These are phyloP conservation scores for Protosalanx chinensis DNA, from an alignment of 2,797 vertebrate species.

Conservation along the genomic window DNA sequence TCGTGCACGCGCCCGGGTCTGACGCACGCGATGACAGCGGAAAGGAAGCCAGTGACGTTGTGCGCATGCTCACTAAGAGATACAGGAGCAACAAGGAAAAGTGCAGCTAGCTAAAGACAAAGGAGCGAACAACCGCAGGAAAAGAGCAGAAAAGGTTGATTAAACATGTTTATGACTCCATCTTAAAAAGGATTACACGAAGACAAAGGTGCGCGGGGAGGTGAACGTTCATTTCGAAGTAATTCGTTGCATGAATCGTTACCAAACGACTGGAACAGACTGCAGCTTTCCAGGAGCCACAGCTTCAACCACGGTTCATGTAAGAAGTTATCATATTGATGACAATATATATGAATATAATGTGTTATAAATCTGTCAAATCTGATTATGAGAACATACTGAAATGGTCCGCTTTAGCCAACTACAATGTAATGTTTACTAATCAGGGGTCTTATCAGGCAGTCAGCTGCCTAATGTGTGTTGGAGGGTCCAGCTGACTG, in stretches of 20 bases:
- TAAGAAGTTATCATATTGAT: neutral
- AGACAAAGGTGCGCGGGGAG: constrained; percentile 38
- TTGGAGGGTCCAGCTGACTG: constrained; percentile 50
- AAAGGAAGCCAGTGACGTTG: constrained; percentile 56
- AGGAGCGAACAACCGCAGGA: constrained; percentile 56
- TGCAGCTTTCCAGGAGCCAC: constrained; percentile 13
- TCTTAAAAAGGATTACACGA: neutral
- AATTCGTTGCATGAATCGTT: constrained; percentile 36
- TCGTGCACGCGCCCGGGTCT: constrained; percentile 44
- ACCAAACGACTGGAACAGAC: constrained; percentile 56
- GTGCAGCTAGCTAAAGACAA: constrained; percentile 65
- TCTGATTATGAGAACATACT: neutral
- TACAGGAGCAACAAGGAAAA: constrained; percentile 61
- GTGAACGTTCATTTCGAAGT: constrained; percentile 28
- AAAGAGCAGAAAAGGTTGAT: constrained; percentile 10
- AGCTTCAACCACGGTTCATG: constrained; percentile 1
- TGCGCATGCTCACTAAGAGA: constrained; percentile 71
- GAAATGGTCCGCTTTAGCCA: neutral
- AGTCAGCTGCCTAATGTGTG: constrained; percentile 53
- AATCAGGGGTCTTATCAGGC: neutral
- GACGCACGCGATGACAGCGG: constrained; percentile 64
- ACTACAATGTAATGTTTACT: neutral
- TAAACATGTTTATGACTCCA: constrained; percentile 4
- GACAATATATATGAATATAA: neutral
- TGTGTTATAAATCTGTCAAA: neutral